Evolutionary conservation across 2,888 invertebrate species (phyloP).

Genomic region (Tholera decimalis): DNA sequence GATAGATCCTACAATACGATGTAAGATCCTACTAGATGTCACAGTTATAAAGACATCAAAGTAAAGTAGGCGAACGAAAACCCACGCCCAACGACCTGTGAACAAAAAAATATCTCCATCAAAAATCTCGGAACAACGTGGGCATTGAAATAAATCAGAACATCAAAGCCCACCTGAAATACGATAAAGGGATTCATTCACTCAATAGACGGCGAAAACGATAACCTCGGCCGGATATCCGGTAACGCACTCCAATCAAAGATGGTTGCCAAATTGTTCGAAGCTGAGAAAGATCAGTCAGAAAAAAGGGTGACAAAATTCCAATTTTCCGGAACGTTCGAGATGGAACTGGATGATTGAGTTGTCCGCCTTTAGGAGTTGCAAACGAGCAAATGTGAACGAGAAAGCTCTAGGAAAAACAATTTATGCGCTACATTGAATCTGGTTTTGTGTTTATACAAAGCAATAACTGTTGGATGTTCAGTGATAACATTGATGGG

Average conservation of each 20-base stretch:
- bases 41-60: no score
- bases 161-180: constrained; percentile 76
- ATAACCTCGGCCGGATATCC: constrained; percentile 82
- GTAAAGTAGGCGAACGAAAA: constrained; percentile 5
- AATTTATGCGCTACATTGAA: constrained; percentile 32
- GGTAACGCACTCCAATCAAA: constrained; percentile 85
- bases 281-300: constrained; percentile 83
- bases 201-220: constrained; percentile 79
- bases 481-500: not conserved
- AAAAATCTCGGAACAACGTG: constrained; percentile 33
- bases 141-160: constrained; percentile 74
- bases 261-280: constrained; percentile 83
- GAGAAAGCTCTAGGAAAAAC: constrained; percentile 32
- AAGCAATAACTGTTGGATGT: not conserved
- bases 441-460: constrained; percentile 22
- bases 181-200: constrained; percentile 78
- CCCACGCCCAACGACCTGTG: not conserved
- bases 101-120: constrained; percentile 36
- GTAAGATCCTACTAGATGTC: no score
- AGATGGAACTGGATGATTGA: constrained; percentile 78
- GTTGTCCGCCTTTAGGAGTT: constrained; percentile 71
- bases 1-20: no score
- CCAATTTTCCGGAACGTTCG: constrained; percentile 82
- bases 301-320: constrained; percentile 85
- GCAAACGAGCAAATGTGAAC: constrained; percentile 52